Percentiles rank a stretch among this genome's conserved stretches.
Conservation (phyloP, 2,797 vertebrate species). For the Eospalax fontanierii region DNA sequence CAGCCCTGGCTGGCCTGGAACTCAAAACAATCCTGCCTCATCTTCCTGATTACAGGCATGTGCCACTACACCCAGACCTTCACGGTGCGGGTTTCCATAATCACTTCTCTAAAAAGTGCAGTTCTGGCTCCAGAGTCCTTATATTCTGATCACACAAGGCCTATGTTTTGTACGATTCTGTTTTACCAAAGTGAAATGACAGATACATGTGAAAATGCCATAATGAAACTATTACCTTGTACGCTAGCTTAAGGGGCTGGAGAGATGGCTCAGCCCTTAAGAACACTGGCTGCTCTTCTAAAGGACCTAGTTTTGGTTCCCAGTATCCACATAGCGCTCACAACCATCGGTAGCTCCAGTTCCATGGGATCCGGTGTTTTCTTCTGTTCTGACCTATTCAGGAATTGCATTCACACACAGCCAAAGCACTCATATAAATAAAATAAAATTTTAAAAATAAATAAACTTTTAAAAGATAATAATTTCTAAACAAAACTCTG, state of each 20-base stretch:
- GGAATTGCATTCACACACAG: too few species aligned
- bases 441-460: too few species aligned
- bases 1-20: not conserved
- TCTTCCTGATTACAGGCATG: not conserved
- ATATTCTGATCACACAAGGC: not conserved
- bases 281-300: too few species aligned
- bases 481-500: not conserved
- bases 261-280: too few species aligned
- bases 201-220: not conserved
- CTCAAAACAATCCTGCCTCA: not conserved
- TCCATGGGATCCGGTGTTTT: too few species aligned
- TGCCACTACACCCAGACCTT: not conserved
- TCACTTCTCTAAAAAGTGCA: not conserved
- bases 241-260: too few species aligned
- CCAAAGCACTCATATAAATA: too few species aligned
- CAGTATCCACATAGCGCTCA: too few species aligned
- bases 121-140: not conserved
- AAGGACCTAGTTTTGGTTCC: too few species aligned
- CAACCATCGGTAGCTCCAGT: too few species aligned
- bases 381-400: too few species aligned
- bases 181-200: not conserved
- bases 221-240: not conserved
- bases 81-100: not conserved
- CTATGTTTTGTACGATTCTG: not conserved
- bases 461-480: too few species aligned